Conservation (phyloP, 2,888 invertebrate species). For the Sphinx pinastri region DNA sequence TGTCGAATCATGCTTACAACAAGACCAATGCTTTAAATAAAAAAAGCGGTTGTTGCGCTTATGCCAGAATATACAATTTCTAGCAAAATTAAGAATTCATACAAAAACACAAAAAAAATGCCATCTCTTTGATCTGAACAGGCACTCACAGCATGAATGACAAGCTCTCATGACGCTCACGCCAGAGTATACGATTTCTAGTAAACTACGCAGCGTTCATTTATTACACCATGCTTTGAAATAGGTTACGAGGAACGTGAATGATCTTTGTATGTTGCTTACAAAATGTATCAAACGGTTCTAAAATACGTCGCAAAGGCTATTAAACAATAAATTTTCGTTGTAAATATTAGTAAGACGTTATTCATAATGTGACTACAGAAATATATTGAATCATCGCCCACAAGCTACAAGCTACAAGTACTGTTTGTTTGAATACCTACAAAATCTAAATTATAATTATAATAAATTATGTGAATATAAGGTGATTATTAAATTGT, state of each 20-base stretch:
- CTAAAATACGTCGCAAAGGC: slow-evolving; percentile 1
- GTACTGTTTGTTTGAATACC: neutral
- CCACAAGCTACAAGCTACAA: neutral
- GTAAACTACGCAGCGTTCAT: neutral
- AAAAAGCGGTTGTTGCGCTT: too few relatives aligned
- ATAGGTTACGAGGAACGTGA: slow-evolving; percentile 15
- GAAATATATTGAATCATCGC: neutral
- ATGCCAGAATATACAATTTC: too few relatives aligned
- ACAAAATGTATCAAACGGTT: slow-evolving; percentile 10
- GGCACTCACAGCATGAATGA: neutral
- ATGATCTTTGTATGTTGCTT: slow-evolving; percentile 21
- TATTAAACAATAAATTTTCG: slow-evolving; percentile 10
- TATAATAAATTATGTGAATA: too few relatives aligned
- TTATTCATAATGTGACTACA: neutral
- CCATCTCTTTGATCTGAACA: neutral
- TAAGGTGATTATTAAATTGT: too few relatives aligned
- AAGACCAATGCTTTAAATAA: too few relatives aligned
- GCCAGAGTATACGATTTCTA: neutral
- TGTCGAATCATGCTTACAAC: too few relatives aligned
- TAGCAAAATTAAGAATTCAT: neutral
- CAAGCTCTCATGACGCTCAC: neutral
- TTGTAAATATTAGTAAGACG: slow-evolving; percentile 10
- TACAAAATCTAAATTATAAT: neutral
- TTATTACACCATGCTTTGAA: slow-evolving; percentile 9
- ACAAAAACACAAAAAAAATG: neutral